Evolutionary conservation across 2,797 vertebrate genomes (phyloP).

Genomic region (Esox lucius): DNA sequence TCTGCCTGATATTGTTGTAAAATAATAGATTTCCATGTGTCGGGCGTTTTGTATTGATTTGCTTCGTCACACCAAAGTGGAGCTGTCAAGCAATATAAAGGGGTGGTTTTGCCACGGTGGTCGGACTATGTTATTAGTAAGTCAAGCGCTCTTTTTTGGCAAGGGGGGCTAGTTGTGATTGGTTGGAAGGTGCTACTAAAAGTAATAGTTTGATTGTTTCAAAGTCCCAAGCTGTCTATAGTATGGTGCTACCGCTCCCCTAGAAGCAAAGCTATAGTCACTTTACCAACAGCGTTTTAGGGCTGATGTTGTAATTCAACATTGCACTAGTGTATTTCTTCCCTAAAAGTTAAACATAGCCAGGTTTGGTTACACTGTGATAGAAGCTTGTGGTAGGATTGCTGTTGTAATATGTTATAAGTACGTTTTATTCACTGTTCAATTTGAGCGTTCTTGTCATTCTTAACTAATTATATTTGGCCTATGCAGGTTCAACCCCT

Average conservation of each 20-base stretch:
- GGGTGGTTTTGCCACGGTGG: constrained; percentile 53
- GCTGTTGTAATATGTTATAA: neutral
- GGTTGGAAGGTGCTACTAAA: constrained; percentile 14
- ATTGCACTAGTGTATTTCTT: neutral
- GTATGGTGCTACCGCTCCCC: neutral
- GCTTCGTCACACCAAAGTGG: constrained; percentile 27
- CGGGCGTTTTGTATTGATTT: constrained; percentile 10
- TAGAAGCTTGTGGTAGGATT: neutral
- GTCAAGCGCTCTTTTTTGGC: constrained; percentile 44
- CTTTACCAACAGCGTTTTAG: neutral
- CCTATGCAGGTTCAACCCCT: neutral
- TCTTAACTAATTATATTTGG: neutral
- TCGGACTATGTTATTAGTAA: constrained; percentile 50
- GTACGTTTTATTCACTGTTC: neutral
- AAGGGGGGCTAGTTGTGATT: constrained; percentile 25
- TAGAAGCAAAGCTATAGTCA: neutral
- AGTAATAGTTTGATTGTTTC: constrained; percentile 7
- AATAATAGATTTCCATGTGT: constrained; percentile 8
- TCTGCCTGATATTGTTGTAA: neutral
- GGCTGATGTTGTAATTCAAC: neutral
- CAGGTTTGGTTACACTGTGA: neutral
- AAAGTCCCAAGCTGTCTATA: constrained; percentile 7
- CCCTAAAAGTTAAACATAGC: neutral
- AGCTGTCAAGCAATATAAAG: constrained; percentile 56
- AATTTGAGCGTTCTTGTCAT: neutral